Base-by-base conservation (phyloP, 2,113 vertebrate species). In the Echinops telfairi region DNA sequence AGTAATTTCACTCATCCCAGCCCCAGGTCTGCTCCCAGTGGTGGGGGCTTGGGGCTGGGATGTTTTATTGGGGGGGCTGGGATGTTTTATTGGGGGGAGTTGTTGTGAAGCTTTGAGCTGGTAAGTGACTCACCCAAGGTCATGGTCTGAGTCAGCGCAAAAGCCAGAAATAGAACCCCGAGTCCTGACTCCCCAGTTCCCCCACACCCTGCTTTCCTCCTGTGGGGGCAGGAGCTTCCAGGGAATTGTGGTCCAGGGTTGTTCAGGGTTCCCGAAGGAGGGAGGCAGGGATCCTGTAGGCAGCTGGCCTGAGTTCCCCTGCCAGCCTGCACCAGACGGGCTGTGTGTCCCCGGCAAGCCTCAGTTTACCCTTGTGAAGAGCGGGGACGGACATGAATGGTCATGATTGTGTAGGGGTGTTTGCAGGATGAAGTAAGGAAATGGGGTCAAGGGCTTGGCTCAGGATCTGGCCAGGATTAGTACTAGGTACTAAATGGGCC, bases 81-180 rank as follows among this genome's bases (percentile, higher is more conserved):
- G 77, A 64, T 14, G 6, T 38, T 89, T 91, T 92, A 68, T n/a
- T 62, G 81, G 89, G 88, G 43, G 81, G 86, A 73, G 86, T 89
- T 95, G 94, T 95, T 92, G 93, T 89, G 36, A 88, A 93, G 81
- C 80, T 82, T 68, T 22, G 76, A 73, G 93, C 66, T 88, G 88
- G 90, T 29, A 27, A 89, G 66, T 95, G 96, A 97, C 84, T 97
- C 97, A 97, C 77, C 86, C 95, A 96, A 94, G 95, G 96, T 96
- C 96, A 96, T 6, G 15, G 88, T 83, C 96, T 97, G 96, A 97
- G 90, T 97, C 96, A 97, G 97, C 84, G 29, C 80, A 78, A 53
- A 76, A 68, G n/a, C 92, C 93, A 94, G 84, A 89, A 96, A 93
- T 94, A 94, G 93, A 93, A 80, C 90, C 91, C 91, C 6, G 0